phyloP scores from a whole-genome alignment of 2,888 invertebrate genomes.

The Didymodactylos carnosus region DNA sequence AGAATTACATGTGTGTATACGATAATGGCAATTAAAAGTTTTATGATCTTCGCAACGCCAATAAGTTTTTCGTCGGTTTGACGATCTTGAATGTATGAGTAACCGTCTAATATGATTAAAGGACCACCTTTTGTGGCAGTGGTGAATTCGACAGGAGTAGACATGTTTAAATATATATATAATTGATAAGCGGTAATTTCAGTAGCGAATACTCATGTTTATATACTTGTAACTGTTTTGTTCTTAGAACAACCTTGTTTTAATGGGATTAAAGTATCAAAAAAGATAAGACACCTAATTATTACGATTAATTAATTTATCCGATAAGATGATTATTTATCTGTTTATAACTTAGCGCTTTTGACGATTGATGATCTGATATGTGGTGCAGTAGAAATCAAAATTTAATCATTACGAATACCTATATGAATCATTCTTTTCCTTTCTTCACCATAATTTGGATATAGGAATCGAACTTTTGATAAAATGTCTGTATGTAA shows the following conservation, averaged over 20 bases:
- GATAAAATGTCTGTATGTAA: too few relatives aligned
- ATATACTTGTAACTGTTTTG: too few relatives aligned
- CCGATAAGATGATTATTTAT: background rate
- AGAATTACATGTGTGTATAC: background rate
- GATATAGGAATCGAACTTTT: too few relatives aligned
- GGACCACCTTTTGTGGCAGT: background rate
- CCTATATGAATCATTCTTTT: too few relatives aligned
- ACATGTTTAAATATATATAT: background rate
- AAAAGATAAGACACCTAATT: background rate
- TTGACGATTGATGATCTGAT: too few relatives aligned
- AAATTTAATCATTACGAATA: too few relatives aligned
- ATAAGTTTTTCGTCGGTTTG: background rate
- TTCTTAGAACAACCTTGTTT: too few relatives aligned
- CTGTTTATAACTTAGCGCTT: background rate
- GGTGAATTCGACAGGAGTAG: background rate
- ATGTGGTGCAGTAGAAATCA: too few relatives aligned
- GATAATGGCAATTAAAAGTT: background rate
- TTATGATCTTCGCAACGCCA: background rate
- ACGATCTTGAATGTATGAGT: background rate
- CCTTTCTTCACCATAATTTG: too few relatives aligned
- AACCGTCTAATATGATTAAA: background rate
- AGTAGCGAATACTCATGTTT: background rate
- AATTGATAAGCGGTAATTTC: background rate
- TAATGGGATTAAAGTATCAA: too few relatives aligned
- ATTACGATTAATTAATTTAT: background rate